Evolutionary conservation across 2,888 invertebrate species (phyloP).

Genomic region (Xestia xanthographa): DNA sequence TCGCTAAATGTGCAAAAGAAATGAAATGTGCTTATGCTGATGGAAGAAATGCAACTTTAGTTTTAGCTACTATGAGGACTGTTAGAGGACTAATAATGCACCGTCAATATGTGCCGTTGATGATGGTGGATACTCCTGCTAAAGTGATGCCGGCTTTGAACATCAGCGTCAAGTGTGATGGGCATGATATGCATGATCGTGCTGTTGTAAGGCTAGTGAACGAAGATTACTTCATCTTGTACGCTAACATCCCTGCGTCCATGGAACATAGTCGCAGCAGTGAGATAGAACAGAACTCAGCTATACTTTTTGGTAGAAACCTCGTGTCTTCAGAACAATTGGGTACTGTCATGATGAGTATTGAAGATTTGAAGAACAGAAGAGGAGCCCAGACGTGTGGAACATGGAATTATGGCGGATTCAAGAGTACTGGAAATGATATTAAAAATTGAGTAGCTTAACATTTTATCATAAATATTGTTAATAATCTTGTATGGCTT

Average conservation of each 20-base stretch:
- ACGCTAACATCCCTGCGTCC: not conserved
- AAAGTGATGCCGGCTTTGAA: no score
- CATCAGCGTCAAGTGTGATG: conserved; percentile 30
- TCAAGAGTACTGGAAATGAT: not conserved
- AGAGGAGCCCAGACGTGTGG: conserved; percentile 23
- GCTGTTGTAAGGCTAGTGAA: conserved; percentile 17
- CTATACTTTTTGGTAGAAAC: conserved; percentile 17
- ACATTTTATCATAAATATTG: not conserved
- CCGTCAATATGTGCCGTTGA: not conserved
- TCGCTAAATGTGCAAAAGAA: not conserved
- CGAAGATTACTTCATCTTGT: conserved; percentile 37
- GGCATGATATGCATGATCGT: not conserved
- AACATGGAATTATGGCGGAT: conserved; percentile 12
- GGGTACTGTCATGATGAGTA: not conserved
- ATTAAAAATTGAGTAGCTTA: not conserved
- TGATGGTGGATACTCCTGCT: conserved; percentile 12
- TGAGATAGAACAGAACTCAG: conserved; percentile 24
- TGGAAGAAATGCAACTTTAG: conserved; percentile 19
- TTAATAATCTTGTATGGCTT: no score
- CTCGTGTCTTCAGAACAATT: not conserved
- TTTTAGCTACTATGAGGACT: not conserved
- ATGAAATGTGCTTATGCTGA: conserved; percentile 33
- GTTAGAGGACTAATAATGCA: fast-evolving
- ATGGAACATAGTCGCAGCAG: not conserved
- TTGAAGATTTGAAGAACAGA: conserved; percentile 35